Evolutionary conservation across 1,140 invertebrate species (phyloP), one percentile per base, ranked within the genome.

Genomic region (Temnothorax curvispinosus): DNA sequence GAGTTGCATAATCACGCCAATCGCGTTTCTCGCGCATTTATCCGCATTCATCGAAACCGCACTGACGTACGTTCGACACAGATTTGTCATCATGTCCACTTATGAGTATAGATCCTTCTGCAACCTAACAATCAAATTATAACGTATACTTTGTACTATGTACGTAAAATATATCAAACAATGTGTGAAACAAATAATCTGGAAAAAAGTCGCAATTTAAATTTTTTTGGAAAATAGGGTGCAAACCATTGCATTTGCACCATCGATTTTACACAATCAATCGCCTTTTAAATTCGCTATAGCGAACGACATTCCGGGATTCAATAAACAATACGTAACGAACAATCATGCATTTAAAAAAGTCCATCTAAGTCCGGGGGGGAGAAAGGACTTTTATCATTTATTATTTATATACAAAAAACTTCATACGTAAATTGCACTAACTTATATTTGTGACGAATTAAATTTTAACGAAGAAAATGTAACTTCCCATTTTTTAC

Each of bases 1-100:
- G 54, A 84, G 27, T 82, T 82, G 41, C 41, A 75, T 60, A 75
- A 84, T 84, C 27, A 27, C 18, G 41, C 18, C 41, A 35, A 74
- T 84, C n/a, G 13, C 0, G 18, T 60, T 58, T 58, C 52, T 77
- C 75, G 21, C 21, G 21, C 18, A 44, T 75, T 75, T 69, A 80
- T 67, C 3, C 52, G 2, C 13, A 62, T 84, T 74, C 62, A 84
- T 75, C 41, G 8, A 60, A 84, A 60, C 80, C 54, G n/a, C 50
- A 74, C 0, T 72, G 27, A 58, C 11, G 27, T 82, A n/a, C 6
- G 11, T 58, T 18, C 35, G 27, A 60, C 15, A 35, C 3, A 47
- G 54, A 13, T 47, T 27, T 74, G 9, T 27, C 15, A 47, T 60
- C 32, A 21, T 6, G 8, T 4, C 44, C 9, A 65, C n/a, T 67